phyloP scores from a whole-genome alignment of 2,797 vertebrate species.

The Melanogrammus aeglefinus region DNA sequence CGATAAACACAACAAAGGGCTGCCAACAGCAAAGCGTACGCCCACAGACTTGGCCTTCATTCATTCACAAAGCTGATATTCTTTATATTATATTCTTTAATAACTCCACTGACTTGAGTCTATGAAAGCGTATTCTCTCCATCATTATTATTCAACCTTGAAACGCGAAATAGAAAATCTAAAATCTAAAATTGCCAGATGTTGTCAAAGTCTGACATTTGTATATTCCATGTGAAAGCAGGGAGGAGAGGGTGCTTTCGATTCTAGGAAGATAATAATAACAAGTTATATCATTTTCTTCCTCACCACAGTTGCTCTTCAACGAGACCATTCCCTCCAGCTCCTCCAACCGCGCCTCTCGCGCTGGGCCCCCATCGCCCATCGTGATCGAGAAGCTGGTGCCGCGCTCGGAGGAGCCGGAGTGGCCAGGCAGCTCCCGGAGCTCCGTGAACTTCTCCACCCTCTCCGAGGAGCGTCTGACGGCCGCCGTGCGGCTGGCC shows the following conservation, averaged over 20 bases:
- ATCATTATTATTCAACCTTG: neutral
- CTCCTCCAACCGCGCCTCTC: constrained; percentile 76
- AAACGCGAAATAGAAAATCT: too few species aligned
- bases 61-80: neutral
- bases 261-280: neutral
- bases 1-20: too few species aligned
- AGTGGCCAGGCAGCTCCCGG: constrained; percentile 43
- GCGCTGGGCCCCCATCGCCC: constrained; percentile 74
- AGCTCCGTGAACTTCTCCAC: constrained; percentile 79
- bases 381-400: constrained; percentile 88
- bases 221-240: neutral
- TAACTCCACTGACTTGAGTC: neutral
- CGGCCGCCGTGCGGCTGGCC: constrained; percentile 81
- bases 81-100: neutral
- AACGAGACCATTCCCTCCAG: constrained; percentile 74
- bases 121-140: neutral
- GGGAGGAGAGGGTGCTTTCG: neutral
- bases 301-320: constrained; percentile 81
- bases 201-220: too few species aligned
- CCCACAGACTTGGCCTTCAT: too few species aligned
- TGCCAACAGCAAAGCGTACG: too few species aligned
- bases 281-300: neutral
- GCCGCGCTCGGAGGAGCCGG: constrained; percentile 28
- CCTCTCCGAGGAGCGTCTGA: constrained; percentile 87
- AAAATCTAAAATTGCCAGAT: too few species aligned